These are phyloP conservation scores for Tethya wilhelma DNA, from an alignment of 37 sponge, comb jelly and placozoan genomes.

Conservation along the genomic window DNA sequence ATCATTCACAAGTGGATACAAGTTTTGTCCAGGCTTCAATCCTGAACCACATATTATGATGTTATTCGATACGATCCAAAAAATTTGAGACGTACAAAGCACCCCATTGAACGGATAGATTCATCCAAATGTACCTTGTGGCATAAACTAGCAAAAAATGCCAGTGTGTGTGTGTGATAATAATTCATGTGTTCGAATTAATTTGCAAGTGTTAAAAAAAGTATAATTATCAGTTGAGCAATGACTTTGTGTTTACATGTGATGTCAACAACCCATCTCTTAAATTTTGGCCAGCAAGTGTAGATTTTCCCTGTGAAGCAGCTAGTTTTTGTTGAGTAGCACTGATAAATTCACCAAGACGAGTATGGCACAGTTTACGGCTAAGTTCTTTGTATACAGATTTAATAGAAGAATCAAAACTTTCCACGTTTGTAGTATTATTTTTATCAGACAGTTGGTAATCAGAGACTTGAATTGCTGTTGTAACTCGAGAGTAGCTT, in stretches of 20 bases:
- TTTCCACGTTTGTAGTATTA: not conserved
- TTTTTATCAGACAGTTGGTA: slow-evolving; percentile 2
- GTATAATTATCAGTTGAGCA: slow-evolving; percentile 4
- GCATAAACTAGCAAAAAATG: slow-evolving; percentile 31
- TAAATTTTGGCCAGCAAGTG: slow-evolving; percentile 35
- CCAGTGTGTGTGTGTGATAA: not conserved
- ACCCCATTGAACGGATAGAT: slow-evolving; percentile 43
- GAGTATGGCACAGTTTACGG: slow-evolving; percentile 27
- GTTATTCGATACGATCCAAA: slow-evolving; percentile 41
- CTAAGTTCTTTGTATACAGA: slow-evolving; percentile 6
- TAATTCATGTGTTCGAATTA: not conserved
- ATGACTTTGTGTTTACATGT: slow-evolving; percentile 27
- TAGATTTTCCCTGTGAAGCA: slow-evolving; percentile 20
- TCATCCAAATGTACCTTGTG: slow-evolving; percentile 21
- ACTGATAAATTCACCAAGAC: slow-evolving; percentile 25
- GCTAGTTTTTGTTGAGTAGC: slow-evolving; percentile 28
- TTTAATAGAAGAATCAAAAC: not conserved
- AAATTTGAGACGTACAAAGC: slow-evolving; percentile 14
- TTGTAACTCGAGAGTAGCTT: slow-evolving; percentile 21
- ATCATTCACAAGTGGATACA: slow-evolving; percentile 10
- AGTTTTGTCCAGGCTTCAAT: slow-evolving; percentile 50
- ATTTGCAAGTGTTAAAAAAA: not conserved
- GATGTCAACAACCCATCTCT: slow-evolving; percentile 24
- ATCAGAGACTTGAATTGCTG: slow-evolving; percentile 13
- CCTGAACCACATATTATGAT: slow-evolving; percentile 14